Evolutionary conservation across 30 jellyfish, hydroid and myxozoan genomes (phyloP), one percentile per base, ranked within the genome.

Genomic region (Hydractinia echinata): DNA sequence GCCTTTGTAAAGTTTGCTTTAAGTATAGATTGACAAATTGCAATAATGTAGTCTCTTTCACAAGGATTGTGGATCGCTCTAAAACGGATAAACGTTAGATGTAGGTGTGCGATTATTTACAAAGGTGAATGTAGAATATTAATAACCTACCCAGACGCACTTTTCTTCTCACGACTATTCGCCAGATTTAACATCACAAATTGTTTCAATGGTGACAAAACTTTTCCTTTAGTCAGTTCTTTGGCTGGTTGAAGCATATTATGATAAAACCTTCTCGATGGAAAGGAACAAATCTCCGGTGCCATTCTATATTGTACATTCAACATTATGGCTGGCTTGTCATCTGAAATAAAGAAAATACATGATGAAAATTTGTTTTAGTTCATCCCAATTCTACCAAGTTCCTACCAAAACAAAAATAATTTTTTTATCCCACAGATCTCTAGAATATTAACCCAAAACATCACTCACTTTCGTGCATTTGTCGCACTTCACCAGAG

Each of bases 221-320:
- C 8, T 82, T 54, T n/a, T 11, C 13, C 52, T 0, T 10, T 19
- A 10, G 15, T 11, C 48, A 67, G 30, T 14, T 82, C 88, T 48
- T 15, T 71, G 18, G 96, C 91, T 9, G 99, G 85, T 44, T 8
- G 6, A 14, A 93, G 87, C 10, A 81, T 73, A 10, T 92, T 95
- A 61, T 88, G 76, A 81, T 93, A 93, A 73, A 93, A 93, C 51
- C 79, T 66, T 71, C 77, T 66, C 6, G 96, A 87, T 14, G 99
- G 99, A 80, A 87, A 93, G 51, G 84, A 79, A 73, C 96, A 93
- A 56, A 93, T 93, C 21, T 80, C 99, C 5, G 95, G 94, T 56
- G 90, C 96, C 99, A 93, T 93, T 19, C 99, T 95, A 60, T 93
- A 93, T 72, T 93, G 99, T 52, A 64, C 82, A 16, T 84, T 88